Evolutionary conservation across 2,113 vertebrate species (phyloP), one percentile per base, ranked within the genome.

Genomic region (Cyanocitta stelleri): DNA sequence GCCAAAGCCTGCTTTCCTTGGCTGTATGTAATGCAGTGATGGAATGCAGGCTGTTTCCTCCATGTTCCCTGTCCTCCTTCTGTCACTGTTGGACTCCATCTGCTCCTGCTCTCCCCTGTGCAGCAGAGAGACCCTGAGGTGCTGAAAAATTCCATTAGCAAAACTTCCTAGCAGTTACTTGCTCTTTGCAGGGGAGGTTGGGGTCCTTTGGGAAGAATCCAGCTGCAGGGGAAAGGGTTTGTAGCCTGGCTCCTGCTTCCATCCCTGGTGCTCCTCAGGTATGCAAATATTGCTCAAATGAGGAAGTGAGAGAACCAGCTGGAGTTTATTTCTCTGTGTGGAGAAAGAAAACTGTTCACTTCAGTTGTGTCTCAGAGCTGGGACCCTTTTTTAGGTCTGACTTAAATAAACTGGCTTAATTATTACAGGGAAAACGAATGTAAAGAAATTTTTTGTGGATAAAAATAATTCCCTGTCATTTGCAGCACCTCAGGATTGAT

Each of bases 1-100:
- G 37, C 23, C 58, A 41, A 16, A 83, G 27, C 11, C 48, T 54
- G 1, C 27, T 54, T 58, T 21, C 32, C 49, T 30, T 67, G 67
- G 13, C 11, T 6, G 1, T 35, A 3, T 3, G 0, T 17, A 18
- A 9, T 3, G 1, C 0, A 8, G 24, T 12, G n/a, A 4, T 3
- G 1, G 17, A 16, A 7, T 68, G 39, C 6, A 22, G 37, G 48
- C n/a, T 43, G 16, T 24, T 67, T 55, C 17, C 23, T 59, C 7
- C 18, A 4, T 1, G 0, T 17, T 62, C 62, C 29, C 46, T 75
- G 27, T 41, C 51, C 54, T 61, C 26, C 16, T 67, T 9, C 39
- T 78, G 41, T 55, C 29, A 3, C 59, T 21, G 7, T 0, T 79
- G 62, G 18, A 10, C 63, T 67, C 48, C 30, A 23, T 16, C 78